Conservation (phyloP, 2,113 vertebrate species). For the Marmota monax region DNA sequence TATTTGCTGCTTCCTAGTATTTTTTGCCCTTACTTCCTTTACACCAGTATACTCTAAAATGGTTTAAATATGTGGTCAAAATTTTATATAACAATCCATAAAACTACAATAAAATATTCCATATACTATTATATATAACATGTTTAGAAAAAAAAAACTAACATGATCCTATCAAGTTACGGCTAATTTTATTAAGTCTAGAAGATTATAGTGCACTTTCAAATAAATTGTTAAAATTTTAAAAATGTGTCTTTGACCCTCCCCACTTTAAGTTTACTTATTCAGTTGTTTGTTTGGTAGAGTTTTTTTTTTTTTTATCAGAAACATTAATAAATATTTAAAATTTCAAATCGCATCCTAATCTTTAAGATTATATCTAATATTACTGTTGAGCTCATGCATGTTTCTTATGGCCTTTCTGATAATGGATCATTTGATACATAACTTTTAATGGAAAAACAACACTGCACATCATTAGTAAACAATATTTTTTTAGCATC, state of each 20-base stretch:
- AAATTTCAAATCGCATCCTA: conserved; percentile 50
- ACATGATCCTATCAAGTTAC: not conserved
- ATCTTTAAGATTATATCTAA: conserved; percentile 36
- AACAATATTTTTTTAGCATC: not conserved
- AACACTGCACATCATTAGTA: conserved; percentile 46
- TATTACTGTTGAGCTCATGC: not conserved
- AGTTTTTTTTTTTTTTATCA: not conserved
- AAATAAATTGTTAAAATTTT: conserved; percentile 41
- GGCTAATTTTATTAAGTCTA: conserved; percentile 26
- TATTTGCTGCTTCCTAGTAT: not conserved
- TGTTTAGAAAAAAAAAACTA: conserved; percentile 8
- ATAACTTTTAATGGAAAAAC: conserved; percentile 62
- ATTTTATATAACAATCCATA: conserved; percentile 57
- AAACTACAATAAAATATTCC: not conserved
- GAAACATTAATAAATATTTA: conserved; percentile 35
- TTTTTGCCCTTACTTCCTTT: not conserved
- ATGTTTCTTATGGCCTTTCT: not conserved
- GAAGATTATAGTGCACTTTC: not conserved
- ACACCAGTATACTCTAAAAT: conserved; percentile 53
- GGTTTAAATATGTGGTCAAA: conserved; percentile 26
- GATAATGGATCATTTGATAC: conserved; percentile 34
- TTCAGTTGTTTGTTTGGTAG: not conserved
- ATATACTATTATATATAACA: not conserved
- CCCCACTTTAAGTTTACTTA: not conserved
- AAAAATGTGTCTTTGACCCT: not conserved